Percentiles rank a stretch among this genome's conserved stretches.
These are phyloP conservation scores for Limonius californicus DNA, from an alignment of 1,140 invertebrate species.

Conservation along the genomic window DNA sequence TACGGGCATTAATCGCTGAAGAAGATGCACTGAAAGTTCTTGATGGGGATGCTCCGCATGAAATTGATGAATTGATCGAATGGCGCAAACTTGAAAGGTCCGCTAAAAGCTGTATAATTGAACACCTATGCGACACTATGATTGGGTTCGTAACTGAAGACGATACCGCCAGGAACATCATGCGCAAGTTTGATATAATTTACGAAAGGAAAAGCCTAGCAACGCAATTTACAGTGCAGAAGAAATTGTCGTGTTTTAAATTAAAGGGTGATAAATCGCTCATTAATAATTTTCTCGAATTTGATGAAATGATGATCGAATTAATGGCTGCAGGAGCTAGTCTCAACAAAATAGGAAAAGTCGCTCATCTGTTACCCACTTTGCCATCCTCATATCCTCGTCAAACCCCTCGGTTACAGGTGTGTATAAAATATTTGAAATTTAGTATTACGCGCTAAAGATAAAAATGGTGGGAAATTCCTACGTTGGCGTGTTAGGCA, in stretches of 20 bases:
- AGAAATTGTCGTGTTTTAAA: slow-evolving; percentile 42
- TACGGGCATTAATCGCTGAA: slow-evolving; percentile 35
- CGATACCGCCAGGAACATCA: slow-evolving; percentile 38
- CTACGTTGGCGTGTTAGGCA: too few species aligned
- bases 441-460: too few species aligned
- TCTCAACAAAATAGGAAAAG: slow-evolving; percentile 40
- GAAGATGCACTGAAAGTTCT: slow-evolving; percentile 32
- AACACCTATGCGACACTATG: slow-evolving; percentile 43
- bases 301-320: slow-evolving; percentile 41
- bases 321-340: slow-evolving; percentile 42
- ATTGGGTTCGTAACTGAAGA: slow-evolving; percentile 39
- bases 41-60: slow-evolving; percentile 34
- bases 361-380: slow-evolving; percentile 39
- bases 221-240: slow-evolving; percentile 41
- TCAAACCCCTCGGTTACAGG: too few species aligned
- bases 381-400: slow-evolving; percentile 39
- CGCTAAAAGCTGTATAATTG: slow-evolving; percentile 40
- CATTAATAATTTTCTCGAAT: slow-evolving; percentile 37
- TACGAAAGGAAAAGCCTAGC: slow-evolving; percentile 46
- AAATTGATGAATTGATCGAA: background rate
- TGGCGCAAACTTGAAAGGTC: background rate
- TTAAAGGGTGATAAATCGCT: slow-evolving; percentile 38
- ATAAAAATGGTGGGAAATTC: too few species aligned
- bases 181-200: slow-evolving; percentile 40
- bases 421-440: too few species aligned